phyloP scores from a whole-genome alignment of 2,797 vertebrate species.

The Liasis olivaceus region DNA sequence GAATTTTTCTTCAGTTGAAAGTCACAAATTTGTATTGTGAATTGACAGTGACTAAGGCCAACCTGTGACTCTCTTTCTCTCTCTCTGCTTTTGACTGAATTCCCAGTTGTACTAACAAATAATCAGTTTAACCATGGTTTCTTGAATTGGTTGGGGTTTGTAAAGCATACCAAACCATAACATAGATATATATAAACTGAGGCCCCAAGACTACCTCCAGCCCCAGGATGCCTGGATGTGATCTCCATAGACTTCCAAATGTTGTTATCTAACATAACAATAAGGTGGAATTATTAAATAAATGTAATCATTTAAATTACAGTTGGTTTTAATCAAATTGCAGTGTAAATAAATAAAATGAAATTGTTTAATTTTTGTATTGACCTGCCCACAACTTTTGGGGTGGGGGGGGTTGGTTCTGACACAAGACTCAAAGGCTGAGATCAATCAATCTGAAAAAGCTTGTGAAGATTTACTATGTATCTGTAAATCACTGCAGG shows the following conservation, averaged over 20 bases:
- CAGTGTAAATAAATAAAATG: neutral
- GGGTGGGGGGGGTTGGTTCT: neutral
- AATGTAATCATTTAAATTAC: neutral
- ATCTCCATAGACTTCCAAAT: neutral
- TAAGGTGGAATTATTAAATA: neutral
- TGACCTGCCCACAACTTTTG: neutral
- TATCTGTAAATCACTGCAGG: neutral
- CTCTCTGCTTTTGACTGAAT: neutral
- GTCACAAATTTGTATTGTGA: neutral
- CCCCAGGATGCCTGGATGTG: neutral
- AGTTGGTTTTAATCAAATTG: neutral
- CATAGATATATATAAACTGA: neutral
- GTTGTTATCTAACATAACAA: neutral
- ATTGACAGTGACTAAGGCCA: neutral
- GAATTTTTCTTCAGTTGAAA: no score
- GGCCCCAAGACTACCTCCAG: neutral
- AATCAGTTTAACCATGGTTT: neutral
- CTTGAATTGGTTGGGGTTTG: neutral
- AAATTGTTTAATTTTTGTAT: neutral
- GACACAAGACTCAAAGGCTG: neutral
- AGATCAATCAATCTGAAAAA: neutral
- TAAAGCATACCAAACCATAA: neutral
- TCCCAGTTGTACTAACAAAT: neutral
- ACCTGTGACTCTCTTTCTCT: neutral
- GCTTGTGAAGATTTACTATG: neutral